Percentiles rank a stretch among this genome's conserved stretches.
phyloP scores from a whole-genome alignment of 2,113 vertebrate species.

The Platycercus adscitus region DNA sequence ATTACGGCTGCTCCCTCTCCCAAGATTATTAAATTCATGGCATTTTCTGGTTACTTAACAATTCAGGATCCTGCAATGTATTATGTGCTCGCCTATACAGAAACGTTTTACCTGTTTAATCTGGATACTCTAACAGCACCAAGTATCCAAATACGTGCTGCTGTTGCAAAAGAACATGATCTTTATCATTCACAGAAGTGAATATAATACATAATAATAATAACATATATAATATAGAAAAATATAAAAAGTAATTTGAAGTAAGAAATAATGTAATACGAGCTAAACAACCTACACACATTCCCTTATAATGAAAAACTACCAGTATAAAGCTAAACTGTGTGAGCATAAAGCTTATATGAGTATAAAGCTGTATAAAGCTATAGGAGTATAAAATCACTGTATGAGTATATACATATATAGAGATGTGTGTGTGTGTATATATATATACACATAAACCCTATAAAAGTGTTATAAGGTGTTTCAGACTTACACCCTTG shows the following conservation, averaged over 20 bases:
- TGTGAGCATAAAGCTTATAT: not conserved
- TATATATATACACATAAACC: not conserved
- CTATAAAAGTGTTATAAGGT: not conserved
- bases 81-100: not conserved
- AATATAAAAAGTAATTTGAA: not conserved
- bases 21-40: not conserved
- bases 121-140: not conserved
- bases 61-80: not conserved
- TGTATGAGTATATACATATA: not conserved
- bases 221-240: not conserved
- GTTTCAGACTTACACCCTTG: not conserved
- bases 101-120: not conserved
- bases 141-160: not conserved
- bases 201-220: no score
- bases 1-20: not conserved
- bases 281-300: not conserved
- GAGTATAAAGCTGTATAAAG: not conserved
- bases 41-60: not conserved
- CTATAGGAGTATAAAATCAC: not conserved
- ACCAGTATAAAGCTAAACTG: not conserved
- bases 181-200: not conserved
- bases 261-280: not conserved
- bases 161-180: not conserved
- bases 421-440: accelerated
- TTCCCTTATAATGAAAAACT: not conserved